Evolutionary conservation across 2,797 vertebrate genomes (phyloP).

Genomic region (Eidolon dupreanum): DNA sequence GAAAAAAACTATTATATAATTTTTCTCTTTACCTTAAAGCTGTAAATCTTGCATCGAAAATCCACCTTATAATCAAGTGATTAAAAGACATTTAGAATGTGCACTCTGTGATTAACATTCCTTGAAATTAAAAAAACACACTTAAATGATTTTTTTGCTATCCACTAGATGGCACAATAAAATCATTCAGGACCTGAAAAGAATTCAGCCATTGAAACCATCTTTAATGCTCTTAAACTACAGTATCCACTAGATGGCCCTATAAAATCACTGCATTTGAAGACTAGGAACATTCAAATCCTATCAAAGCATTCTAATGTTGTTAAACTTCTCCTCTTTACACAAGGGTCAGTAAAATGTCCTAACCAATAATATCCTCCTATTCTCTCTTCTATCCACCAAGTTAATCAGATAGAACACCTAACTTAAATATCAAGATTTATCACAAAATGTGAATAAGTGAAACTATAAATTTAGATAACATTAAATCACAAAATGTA

Average conservation of each 20-base stretch:
- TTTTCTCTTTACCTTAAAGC: background rate
- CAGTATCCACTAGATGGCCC: slow-evolving; percentile 77
- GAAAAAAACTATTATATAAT: background rate
- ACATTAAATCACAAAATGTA: background rate
- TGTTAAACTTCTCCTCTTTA: background rate
- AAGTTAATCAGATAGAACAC: background rate
- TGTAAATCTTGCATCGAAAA: background rate
- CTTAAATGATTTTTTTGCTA: background rate
- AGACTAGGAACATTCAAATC: background rate
- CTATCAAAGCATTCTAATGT: background rate
- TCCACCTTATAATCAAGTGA: background rate
- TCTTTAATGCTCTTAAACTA: background rate
- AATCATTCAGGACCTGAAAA: slow-evolving; percentile 12
- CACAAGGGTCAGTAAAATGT: background rate
- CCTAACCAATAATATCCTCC: background rate
- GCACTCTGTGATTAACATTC: background rate
- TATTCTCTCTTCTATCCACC: background rate
- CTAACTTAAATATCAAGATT: background rate
- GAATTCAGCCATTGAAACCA: background rate
- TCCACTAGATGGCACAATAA: slow-evolving; percentile 82
- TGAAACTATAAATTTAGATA: background rate
- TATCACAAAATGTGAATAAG: background rate
- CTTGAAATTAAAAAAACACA: background rate
- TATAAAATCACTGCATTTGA: slow-evolving; percentile 59
- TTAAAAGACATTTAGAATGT: background rate